Base-by-base conservation (phyloP, 1,140 invertebrate species). In the Drosophila sturtevanti region DNA sequence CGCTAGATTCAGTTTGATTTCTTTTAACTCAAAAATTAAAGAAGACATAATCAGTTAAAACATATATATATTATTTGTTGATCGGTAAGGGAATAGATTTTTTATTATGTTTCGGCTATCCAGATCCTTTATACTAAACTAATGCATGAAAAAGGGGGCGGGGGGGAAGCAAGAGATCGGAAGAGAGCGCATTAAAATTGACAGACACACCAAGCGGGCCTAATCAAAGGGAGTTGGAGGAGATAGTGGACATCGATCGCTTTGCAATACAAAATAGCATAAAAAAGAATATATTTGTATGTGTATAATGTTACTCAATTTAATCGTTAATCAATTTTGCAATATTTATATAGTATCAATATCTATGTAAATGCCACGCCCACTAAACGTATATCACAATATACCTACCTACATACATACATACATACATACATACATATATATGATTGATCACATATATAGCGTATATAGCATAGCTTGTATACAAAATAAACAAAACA, bases 381-480 rank as follows among this genome's bases (percentile, higher is more conserved):
- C 71, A 63, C 64, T 72, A 35, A 76, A 72, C 60, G 35, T 72
- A 69, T 79, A 79, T 73, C 63, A 60, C 69, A 72, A 67, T 78
- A 60, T 63, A 59, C 65, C 65, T 55, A 55, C 35, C 12, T 31
- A 68, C 9, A 67, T 31, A 56, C 22, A n/a, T n/a, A n/a, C n/a
- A 64, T 64, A 41, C 35, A 70, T 38, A 38, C n/a, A 38, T 5
- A 38, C n/a, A 44, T 21, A 48, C 37, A 38, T 66, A 77, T 35
- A 61, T 56, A 71, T 60, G 24, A 62, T 65, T 58, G 38, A 44
- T 52, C 35, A 64, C 44, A 62, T 72, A 84, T 48, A 65, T 59
- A 63, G 67, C 64, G 80, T 81, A 80, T 73, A 77, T 78, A 85
- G 81, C 81, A 62, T 85, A 85, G 81, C 81, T 85, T 85, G 63